Evolutionary conservation across 2,113 vertebrate species (phyloP), one percentile per base, ranked within the genome.

Genomic region (Cinclus mexicanus): DNA sequence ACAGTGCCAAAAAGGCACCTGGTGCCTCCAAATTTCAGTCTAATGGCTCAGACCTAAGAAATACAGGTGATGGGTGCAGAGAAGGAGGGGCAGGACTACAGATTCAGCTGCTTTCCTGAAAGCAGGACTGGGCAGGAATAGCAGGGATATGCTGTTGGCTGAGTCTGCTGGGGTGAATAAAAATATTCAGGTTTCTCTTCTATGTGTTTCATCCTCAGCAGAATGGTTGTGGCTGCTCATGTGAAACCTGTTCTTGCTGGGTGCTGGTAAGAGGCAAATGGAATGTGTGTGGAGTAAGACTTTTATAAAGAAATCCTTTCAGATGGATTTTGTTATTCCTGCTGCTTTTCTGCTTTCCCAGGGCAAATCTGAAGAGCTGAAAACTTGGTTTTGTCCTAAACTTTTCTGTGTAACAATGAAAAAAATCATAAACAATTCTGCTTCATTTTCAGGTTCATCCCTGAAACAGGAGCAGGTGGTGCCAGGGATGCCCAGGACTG

Each of bases 331-430:
- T 39, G 35, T 23, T 47, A 11, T 67, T 78, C 26, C 60, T 84
- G 60, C 20, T 6, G 4, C n/a, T 59, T 78, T 81, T 63, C 42
- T 81, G 23, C 74, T 84, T 91, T 93, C 35, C 14, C 53, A 52
- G 39, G n/a, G 16, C 2, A 1, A 81, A 63, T 59, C 37, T 1
- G 1, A 44, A 60, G n/a, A 49, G 22, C 0, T 6, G 41, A 76
- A 82, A 79, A 80, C 13, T 72, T 57, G 35, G 22, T 22, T 68
- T 85, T n/a, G 17, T 60, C 15, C 41, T 37, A 31, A 82, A 18
- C 7, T 42, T 71, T 60, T 44, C 67, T 76, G 11, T 13, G 11
- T 41, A n/a, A 63, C 10, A 8, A n/a, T 49, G 60, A 82, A 76
- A 57, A 56, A 53, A 49, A 26, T 8, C 7, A 11, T 57, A 14